Percentiles rank a stretch among this genome's conserved stretches.
phyloP scores from a whole-genome alignment of 35 echinoderm and acorn worm genomes.

The Ophiothrix spiculata region DNA sequence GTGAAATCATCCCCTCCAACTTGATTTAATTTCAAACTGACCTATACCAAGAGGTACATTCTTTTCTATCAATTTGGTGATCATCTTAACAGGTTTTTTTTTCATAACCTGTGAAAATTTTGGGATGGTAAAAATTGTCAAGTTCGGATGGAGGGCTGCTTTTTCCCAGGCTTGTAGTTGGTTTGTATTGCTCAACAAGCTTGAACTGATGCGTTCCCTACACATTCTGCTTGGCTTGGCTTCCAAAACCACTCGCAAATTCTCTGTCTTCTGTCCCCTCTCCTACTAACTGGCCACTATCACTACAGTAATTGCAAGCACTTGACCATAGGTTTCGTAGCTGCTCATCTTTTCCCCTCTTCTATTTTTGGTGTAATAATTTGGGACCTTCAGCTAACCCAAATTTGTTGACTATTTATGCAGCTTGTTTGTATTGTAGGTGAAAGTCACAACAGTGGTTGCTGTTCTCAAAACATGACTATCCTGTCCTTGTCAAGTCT shows the following conservation, averaged over 20 bases:
- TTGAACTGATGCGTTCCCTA: neutral
- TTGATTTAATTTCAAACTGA: neutral
- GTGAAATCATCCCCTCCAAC: neutral
- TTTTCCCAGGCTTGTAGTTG: constrained; percentile 1
- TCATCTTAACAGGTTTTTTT: neutral
- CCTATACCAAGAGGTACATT: neutral
- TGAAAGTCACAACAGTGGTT: neutral
- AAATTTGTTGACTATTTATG: neutral
- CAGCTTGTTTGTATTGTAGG: neutral
- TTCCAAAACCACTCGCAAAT: neutral
- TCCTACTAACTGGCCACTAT: neutral
- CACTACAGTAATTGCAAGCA: neutral
- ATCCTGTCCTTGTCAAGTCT: too few relatives aligned
- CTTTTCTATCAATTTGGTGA: neutral
- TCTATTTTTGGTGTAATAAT: neutral
- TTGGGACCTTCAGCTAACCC: neutral
- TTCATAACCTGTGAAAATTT: neutral
- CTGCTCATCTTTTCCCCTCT: too few relatives aligned
- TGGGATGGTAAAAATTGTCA: neutral
- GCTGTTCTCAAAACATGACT: neutral
- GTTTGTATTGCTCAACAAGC: constrained; percentile 7
- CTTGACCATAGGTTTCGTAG: neutral
- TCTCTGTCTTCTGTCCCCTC: neutral
- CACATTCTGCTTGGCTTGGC: neutral
- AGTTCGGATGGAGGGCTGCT: neutral